Evolutionary conservation across 2,888 invertebrate genomes (phyloP).

Genomic region (Abrostola tripartita): DNA sequence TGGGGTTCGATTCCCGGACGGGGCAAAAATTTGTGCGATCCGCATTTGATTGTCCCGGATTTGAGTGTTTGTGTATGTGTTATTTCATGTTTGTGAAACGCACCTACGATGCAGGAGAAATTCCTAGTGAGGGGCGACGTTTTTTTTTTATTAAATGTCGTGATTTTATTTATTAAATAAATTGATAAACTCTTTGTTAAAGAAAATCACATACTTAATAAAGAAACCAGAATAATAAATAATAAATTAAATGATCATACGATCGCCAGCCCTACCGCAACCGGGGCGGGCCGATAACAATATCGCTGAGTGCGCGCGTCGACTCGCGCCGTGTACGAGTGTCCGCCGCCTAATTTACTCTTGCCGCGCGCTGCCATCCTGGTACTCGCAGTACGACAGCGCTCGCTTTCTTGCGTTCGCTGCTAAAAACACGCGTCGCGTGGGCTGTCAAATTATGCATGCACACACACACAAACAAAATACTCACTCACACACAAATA

Average conservation of each 20-base stretch:
- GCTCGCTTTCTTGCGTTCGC: constrained; percentile 54
- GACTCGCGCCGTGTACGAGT: constrained; percentile 62
- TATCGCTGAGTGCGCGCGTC: constrained; percentile 85
- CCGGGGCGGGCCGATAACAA: constrained; percentile 85
- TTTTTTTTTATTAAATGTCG: too few relatives aligned
- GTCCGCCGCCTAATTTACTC: constrained; percentile 77
- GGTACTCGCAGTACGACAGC: constrained; percentile 59
- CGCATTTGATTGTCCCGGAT: too few relatives aligned
- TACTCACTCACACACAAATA: too few relatives aligned
- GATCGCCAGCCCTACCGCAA: constrained; percentile 68
- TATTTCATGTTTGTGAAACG: too few relatives aligned
- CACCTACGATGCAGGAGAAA: too few relatives aligned
- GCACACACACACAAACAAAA: background rate
- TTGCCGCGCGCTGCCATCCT: constrained; percentile 66
- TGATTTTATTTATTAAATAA: too few relatives aligned
- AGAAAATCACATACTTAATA: background rate
- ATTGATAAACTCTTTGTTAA: background rate
- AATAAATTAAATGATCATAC: background rate
- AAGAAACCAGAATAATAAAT: background rate
- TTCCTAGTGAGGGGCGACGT: too few relatives aligned
- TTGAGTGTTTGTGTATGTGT: too few relatives aligned
- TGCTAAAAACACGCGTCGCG: constrained; percentile 25
- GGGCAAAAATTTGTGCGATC: too few relatives aligned
- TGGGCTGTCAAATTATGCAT: background rate
- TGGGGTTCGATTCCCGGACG: too few relatives aligned